Evolutionary conservation across 2,888 invertebrate species (phyloP), one percentile per base, ranked within the genome.

Genomic region (Sinelater perroti): DNA sequence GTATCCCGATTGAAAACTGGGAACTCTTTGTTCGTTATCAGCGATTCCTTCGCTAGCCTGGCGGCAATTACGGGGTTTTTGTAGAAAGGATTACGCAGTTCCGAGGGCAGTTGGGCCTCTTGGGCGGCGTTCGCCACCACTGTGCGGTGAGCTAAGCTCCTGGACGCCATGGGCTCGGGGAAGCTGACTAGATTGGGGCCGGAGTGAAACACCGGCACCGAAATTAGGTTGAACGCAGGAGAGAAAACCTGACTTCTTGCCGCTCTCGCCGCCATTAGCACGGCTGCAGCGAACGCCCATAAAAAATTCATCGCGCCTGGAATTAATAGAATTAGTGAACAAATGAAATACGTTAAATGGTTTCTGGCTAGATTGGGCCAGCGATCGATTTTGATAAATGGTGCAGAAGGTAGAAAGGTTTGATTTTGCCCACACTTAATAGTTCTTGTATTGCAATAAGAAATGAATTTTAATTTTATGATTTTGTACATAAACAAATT

Each of bases 1-100:
- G 91, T 87, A 71, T 91, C 91, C 7, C 93, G 82, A 70, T 91
- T 85, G 33, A 86, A 82, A 0, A 92, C 91, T 59, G 87, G 88
- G 82, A 87, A 88, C 74, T 91, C 91, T 70, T 90, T 89, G 64
- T 87, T 83, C 0, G 85, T 83, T 64, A 90, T 85, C 89, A 91
- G 90, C 0, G 91, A 91, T 67, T 89, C 90, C 68, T 87, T 87
- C 1, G 92, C 91, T 6, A 93, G 79, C 0, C 85, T 87, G 3
- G 85, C 86, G 3, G 89, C 91, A 7, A 90, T 84, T 1, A 81
- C 75, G 0, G 91, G 91, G 77, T 92, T 87, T 68, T 88, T 90
- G 74, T 90, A 93, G 75, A 92, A 92, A 36, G 83, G 83, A 72
- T 89, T 89, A 44, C 83, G 78, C 18, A 90, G 77, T 57, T 89